Evolutionary conservation across 2,113 vertebrate species (phyloP), one percentile per base, ranked within the genome.

Genomic region (Larimichthys polyactis): DNA sequence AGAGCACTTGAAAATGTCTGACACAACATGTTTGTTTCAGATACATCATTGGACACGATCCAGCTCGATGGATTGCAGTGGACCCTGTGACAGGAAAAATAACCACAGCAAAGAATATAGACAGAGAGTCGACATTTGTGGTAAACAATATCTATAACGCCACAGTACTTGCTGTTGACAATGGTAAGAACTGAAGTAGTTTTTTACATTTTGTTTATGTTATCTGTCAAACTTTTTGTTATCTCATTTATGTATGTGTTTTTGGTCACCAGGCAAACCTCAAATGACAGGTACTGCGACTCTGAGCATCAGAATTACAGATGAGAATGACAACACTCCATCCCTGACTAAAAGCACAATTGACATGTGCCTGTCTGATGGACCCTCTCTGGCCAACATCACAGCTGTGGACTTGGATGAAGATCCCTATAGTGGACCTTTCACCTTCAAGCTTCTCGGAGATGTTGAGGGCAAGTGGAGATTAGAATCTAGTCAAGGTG

Each of bases 51-150:
- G 91, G 78, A 66, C 1, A 85, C 0, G 95, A 96, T 73, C 76
- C 87, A 43, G 92, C 77, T 71, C 60, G 69, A 11, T 96, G 93
- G 92, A 22, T 96, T 14, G 75, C 46, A 69, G 76, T 95, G 66
- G 84, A 95, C 55, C 0, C 73, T 9, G 46, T 76, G 16, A 92
- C 89, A 9, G 95, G 95, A 49, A 43, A 82, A 43, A 40, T 96
- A 36, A 90, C 58, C 29, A 91, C 91, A 58, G 27, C 29, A n/a
- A 85, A 91, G 10, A 2, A 4, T 14, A 2, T 94, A 27, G 95
- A 95, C 84, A 75, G 94, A 84, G 95, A 96, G 81, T 94, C 95
- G 7, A 0, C 57, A 5, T 80, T 76, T 46, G 87, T 93, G 52
- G 81, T 68, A 10, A 29, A 93, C 55, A 77, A 27, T 46, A 43